Percentiles rank a stretch among this genome's conserved stretches.
phyloP scores from a whole-genome alignment of 2,797 vertebrate genomes.

The Oceanodroma leucorhoa region DNA sequence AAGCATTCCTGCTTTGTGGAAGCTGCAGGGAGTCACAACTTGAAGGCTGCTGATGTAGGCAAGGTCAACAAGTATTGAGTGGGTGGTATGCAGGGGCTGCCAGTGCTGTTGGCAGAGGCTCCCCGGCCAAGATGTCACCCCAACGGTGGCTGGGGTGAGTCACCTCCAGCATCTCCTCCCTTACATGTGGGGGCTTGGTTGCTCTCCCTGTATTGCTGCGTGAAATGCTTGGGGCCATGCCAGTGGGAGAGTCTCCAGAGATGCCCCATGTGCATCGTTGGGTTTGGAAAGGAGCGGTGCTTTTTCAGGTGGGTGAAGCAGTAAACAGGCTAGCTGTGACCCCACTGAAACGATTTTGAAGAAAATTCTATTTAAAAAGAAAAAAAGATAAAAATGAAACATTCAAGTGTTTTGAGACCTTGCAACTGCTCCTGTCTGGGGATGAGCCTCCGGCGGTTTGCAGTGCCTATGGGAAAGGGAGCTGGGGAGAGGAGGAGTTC shows the following conservation, averaged over 20 bases:
- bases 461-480: background rate
- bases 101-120: no score
- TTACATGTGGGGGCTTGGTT: background rate
- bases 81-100: background rate
- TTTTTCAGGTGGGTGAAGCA: background rate
- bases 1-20: background rate
- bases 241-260: background rate
- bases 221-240: fast-evolving
- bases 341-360: background rate
- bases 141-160: fast-evolving
- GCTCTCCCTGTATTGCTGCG: fast-evolving
- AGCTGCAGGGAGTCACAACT: background rate
- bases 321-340: background rate
- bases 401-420: background rate
- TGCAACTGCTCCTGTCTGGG: background rate
- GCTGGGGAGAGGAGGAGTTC: background rate
- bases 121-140: background rate
- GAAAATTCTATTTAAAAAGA: background rate
- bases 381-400: background rate
- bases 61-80: background rate
- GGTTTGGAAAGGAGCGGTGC: background rate
- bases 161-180: background rate
- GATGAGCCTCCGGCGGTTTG: fast-evolving
- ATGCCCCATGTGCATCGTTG: fast-evolving
- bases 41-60: background rate